Evolutionary conservation across 2,797 vertebrate genomes (phyloP).

Genomic region (Xenentodon cancila): DNA sequence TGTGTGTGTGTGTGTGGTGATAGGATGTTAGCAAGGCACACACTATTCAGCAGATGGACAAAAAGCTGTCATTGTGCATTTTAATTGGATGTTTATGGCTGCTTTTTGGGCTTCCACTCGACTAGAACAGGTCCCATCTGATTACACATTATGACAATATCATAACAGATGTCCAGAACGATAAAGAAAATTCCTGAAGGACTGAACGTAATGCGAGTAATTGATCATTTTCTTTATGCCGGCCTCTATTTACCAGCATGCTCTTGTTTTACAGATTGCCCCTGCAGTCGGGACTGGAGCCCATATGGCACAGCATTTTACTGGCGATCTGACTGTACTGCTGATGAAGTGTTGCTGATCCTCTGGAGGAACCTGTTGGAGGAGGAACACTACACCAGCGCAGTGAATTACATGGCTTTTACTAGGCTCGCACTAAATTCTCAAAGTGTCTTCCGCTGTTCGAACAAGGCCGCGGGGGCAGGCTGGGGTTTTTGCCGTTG

Average conservation of each 20-base stretch:
- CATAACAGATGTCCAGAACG: conserved; percentile 99
- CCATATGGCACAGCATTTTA: conserved; percentile 95
- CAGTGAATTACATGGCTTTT: conserved; percentile 64
- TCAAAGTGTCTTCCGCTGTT: conserved; percentile 73
- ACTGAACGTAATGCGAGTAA: conserved; percentile 96
- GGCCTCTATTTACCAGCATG: conserved; percentile 93
- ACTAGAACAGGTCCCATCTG: conserved; percentile 94
- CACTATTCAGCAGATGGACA: conserved; percentile 95
- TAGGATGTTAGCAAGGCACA: conserved; percentile 25
- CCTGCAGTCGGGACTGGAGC: conserved; percentile 91
- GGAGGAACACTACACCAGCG: conserved; percentile 66
- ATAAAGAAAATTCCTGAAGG: conserved; percentile 99
- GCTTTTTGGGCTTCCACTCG: conserved; percentile 93
- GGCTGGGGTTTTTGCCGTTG: conserved; percentile 58
- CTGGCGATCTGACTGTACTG: conserved; percentile 84
- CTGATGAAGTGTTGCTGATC: conserved; percentile 86
- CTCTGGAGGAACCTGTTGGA: conserved; percentile 92
- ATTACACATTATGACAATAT: conserved; percentile 99
- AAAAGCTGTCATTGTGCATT: conserved; percentile 96
- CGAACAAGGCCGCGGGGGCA: conserved; percentile 68
- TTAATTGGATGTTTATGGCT: conserved; percentile 96
- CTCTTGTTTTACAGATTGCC: conserved; percentile 95
- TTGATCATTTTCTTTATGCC: conserved; percentile 96
- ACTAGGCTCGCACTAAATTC: conserved; percentile 62
- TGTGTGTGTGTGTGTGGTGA: not conserved